Evolutionary conservation across 2,113 vertebrate species (phyloP).

Genomic region (Abramis brama): DNA sequence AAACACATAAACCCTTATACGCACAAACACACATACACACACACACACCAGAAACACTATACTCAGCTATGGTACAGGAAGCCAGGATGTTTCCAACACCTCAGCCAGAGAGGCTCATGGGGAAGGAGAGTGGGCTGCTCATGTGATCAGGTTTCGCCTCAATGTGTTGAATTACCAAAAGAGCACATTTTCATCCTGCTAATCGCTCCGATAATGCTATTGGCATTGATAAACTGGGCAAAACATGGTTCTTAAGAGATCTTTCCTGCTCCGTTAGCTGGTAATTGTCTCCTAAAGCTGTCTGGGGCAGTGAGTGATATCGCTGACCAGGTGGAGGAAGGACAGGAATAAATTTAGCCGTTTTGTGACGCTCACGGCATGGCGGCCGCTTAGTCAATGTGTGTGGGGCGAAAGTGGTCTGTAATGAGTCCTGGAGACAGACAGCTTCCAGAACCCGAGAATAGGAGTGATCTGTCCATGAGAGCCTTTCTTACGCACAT

Average conservation of each 20-base stretch:
- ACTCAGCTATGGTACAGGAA: conserved; percentile 48
- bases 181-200: conserved; percentile 79
- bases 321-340: conserved; percentile 72
- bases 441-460: conserved; percentile 66
- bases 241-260: conserved; percentile 78
- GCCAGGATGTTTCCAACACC: conserved; percentile 51
- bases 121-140: conserved; percentile 58
- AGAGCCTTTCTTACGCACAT: conserved; percentile 48
- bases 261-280: conserved; percentile 72
- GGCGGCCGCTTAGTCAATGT: conserved; percentile 43
- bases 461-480: conserved; percentile 58
- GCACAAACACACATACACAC: conserved; percentile 21
- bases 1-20: conserved; percentile 66
- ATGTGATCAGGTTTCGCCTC: conserved; percentile 78
- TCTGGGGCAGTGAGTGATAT: conserved; percentile 73
- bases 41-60: conserved; percentile 51
- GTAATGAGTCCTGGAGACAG: conserved; percentile 73
- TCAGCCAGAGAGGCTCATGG: conserved; percentile 72
- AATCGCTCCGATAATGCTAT: conserved; percentile 79
- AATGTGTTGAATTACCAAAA: conserved; percentile 83
- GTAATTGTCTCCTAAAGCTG: conserved; percentile 80
- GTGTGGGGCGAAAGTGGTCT: conserved; percentile 60
- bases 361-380: conserved; percentile 62
- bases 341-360: conserved; percentile 69
- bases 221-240: conserved; percentile 79